Evolutionary conservation across 2,797 vertebrate species (phyloP).

Genomic region (Phrynocephalus vlangalii): DNA sequence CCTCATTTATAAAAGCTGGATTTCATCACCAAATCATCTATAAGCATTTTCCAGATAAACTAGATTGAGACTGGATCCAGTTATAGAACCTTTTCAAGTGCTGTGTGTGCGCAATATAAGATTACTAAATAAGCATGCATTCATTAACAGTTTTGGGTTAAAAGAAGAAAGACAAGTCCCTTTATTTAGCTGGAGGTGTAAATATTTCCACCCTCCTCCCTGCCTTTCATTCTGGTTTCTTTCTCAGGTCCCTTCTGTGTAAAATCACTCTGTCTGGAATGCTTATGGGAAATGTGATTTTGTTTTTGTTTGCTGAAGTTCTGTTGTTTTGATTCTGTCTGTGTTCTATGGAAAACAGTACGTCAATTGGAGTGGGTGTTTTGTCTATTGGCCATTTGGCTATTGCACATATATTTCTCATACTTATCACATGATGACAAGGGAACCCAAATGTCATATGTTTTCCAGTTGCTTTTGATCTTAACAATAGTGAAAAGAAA

Average conservation of each 20-base stretch:
- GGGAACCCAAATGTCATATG: slow-evolving; percentile 79
- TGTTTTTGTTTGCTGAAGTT: slow-evolving; percentile 87
- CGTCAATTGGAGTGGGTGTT: slow-evolving; percentile 86
- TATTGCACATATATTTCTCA: slow-evolving; percentile 83
- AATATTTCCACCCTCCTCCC: slow-evolving; percentile 48
- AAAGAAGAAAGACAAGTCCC: slow-evolving; percentile 49
- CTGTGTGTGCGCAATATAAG: slow-evolving; percentile 59
- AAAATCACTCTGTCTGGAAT: slow-evolving; percentile 85
- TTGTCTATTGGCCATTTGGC: slow-evolving; percentile 87
- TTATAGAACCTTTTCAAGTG: slow-evolving; percentile 38
- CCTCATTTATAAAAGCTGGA: slow-evolving; percentile 16
- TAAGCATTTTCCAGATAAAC: slow-evolving; percentile 23
- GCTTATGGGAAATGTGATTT: slow-evolving; percentile 87
- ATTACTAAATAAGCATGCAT: slow-evolving; percentile 59
- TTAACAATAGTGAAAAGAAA: slow-evolving; percentile 82
- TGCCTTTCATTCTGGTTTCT: slow-evolving; percentile 70
- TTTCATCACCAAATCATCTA: slow-evolving; percentile 6
- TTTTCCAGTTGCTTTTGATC: slow-evolving; percentile 80
- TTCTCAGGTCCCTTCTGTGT: slow-evolving; percentile 82
- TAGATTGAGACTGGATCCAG: slow-evolving; percentile 29
- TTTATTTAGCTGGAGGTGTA: slow-evolving; percentile 69
- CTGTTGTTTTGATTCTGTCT: slow-evolving; percentile 88
- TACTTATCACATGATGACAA: slow-evolving; percentile 84
- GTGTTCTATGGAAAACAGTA: slow-evolving; percentile 86
- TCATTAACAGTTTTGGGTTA: slow-evolving; percentile 63